A percentile compares a stretch with the other conserved stretches of the same genome.
Evolutionary conservation across 2,113 vertebrate species (phyloP).

Genomic region (Paraplagusia blochii): DNA sequence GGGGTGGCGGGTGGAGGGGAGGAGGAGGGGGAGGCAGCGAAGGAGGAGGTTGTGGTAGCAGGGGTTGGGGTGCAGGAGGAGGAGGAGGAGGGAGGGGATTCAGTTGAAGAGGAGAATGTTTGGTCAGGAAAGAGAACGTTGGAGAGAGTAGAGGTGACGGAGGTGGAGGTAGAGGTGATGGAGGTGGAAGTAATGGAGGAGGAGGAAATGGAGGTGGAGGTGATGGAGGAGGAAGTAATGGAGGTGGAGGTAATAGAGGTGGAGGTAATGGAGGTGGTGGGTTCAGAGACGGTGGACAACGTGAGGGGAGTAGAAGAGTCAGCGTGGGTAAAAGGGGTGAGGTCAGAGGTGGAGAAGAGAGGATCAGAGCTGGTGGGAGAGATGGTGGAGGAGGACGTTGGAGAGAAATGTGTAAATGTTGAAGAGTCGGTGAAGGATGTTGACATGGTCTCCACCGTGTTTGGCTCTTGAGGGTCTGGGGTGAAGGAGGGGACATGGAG

Average conservation of each 20-base stretch:
- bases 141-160: conserved; percentile 36
- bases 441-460: conserved; percentile 11
- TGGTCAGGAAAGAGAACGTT: conserved; percentile 49
- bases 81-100: conserved; percentile 3
- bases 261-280: background rate
- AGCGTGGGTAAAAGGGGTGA: too few species aligned
- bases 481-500: conserved; percentile 17
- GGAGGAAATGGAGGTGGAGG: conserved; percentile 2
- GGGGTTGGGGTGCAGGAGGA: conserved; percentile 10
- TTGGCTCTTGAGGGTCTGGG: conserved; percentile 35
- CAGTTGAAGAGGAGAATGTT: conserved; percentile 23
- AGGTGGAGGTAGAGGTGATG: conserved; percentile 1
- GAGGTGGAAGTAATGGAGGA: conserved; percentile 5
- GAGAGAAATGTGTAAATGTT: conserved; percentile 1
- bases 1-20: conserved; percentile 49
- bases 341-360: too few species aligned
- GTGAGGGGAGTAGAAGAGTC: too few species aligned
- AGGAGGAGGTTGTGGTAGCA: background rate
- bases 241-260: background rate
- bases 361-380: background rate
- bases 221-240: conserved; percentile 3
- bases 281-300: too few species aligned
- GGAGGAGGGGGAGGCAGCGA: conserved; percentile 7
- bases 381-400: conserved; percentile 6
- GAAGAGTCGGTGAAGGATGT: background rate